Base-by-base conservation (phyloP, 2,888 invertebrate genomes). In the Tetragonisca angustula region DNA sequence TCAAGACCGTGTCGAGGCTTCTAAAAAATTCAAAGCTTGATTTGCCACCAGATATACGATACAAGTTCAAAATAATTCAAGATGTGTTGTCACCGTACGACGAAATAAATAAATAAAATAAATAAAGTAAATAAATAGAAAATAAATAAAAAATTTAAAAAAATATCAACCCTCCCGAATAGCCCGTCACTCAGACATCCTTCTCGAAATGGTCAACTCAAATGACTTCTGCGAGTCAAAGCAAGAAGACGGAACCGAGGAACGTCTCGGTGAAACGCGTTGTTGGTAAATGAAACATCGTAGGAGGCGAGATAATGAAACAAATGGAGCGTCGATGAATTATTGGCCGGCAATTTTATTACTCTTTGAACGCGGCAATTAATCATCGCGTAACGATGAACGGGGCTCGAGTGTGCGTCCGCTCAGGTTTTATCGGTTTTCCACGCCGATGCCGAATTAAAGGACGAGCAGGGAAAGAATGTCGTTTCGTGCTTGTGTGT, bases 351-450 rank as follows among this genome's bases (percentile, higher is more conserved):
- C 43, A 56, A 76, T 87, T 79, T 86, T 74, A 62, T 84, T 68
- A 65, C 72, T 75, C 59, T 67, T 64, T 68, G 76, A 64, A 81
- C 74, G 32, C 65, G 27, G 32, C 71, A 56, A 79, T 87, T 87
- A 87, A 84, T 87, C 87, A 81, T 87, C 65, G 62, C 19, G 67
- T 19, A 54, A 78, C 68, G 65, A 82, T 32, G 27, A n/a, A n/a
- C 61, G 49, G 4, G 3, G 50, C 21, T 9, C 74, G 77, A 74
- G 56, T 24, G 59, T 64, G 68, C 68, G 70, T 74, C 52, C 19
- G 67, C 72, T 52, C 50, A 4, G 43, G 24, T 77, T 75, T 72
- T 69, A 68, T 76, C 72, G 76, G 75, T 74, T 71, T 80, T 75
- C 65, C 70, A 49, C 59, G 61, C 4, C 49, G 72, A 50, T 56